These are phyloP conservation scores for Dreissena polymorpha DNA, from an alignment of 1,140 invertebrate species.

Conservation along the genomic window DNA sequence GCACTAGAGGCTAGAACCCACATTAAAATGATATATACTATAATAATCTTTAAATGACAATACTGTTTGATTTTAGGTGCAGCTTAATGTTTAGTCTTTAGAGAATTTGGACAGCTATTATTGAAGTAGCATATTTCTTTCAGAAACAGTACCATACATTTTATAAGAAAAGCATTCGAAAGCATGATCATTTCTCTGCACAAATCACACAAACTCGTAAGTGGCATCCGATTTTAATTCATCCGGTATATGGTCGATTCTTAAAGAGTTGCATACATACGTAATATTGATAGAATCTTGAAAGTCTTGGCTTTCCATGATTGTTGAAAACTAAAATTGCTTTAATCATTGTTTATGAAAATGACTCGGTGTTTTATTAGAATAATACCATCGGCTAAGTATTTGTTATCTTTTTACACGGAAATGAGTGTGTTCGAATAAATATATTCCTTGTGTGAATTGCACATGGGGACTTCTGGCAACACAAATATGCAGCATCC, in stretches of 20 bases:
- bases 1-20: too few species aligned
- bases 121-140: neutral
- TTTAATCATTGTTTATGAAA: slow-evolving; percentile 92
- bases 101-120: too few species aligned
- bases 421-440: too few species aligned
- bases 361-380: neutral
- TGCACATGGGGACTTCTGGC: too few species aligned
- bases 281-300: slow-evolving; percentile 99
- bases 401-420: neutral
- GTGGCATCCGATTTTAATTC: neutral
- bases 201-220: neutral
- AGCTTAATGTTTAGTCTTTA: too few species aligned
- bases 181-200: neutral
- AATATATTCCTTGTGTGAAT: too few species aligned
- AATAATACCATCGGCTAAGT: neutral
- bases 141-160: neutral
- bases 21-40: too few species aligned
- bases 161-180: neutral
- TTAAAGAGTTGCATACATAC: slow-evolving; percentile 85
- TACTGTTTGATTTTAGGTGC: too few species aligned
- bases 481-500: too few species aligned
- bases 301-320: slow-evolving; percentile 98
- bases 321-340: slow-evolving; percentile 99
- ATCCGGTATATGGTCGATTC: neutral
- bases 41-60: too few species aligned